A percentile compares a stretch with the other conserved stretches of the same genome.
These are phyloP conservation scores for Oceanites oceanicus DNA, from an alignment of 2,113 vertebrate species.

Conservation along the genomic window DNA sequence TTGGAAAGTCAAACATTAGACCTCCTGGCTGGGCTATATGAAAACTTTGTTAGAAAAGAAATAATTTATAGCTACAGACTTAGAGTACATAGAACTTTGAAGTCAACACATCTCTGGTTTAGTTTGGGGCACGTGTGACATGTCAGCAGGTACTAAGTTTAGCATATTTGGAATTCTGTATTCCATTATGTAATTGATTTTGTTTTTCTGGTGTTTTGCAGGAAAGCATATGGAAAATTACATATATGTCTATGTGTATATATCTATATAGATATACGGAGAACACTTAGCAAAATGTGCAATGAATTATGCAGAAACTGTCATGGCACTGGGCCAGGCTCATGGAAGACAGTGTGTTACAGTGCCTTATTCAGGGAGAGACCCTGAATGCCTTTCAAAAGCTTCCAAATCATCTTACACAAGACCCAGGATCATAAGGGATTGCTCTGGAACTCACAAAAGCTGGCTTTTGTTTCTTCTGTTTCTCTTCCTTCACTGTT, in stretches of 20 bases:
- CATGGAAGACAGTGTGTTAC: constrained; percentile 33
- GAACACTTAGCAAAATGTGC: constrained; percentile 59
- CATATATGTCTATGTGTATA: constrained; percentile 39
- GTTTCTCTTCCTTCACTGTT: constrained; percentile 51
- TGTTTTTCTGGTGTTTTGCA: constrained; percentile 57
- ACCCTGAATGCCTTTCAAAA: constrained; percentile 58
- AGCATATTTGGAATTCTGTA: not conserved
- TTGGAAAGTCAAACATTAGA: not conserved
- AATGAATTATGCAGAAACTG: constrained; percentile 8
- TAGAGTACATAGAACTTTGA: not conserved
- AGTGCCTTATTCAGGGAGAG: constrained; percentile 53
- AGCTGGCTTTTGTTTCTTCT: constrained; percentile 76
- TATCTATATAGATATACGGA: constrained; percentile 50
- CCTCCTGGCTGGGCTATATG: not conserved
- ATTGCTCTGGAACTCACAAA: constrained; percentile 68
- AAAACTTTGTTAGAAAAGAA: not conserved
- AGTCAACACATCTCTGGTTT: not conserved
- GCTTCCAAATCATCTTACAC: constrained; percentile 63
- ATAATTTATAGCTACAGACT: not conserved
- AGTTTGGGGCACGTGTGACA: not conserved
- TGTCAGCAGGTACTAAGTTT: not conserved
- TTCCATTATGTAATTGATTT: not conserved
- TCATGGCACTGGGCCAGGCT: constrained; percentile 46
- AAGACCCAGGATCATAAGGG: constrained; percentile 65
- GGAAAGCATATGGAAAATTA: constrained; percentile 49